These are phyloP conservation scores for Sebastes itinus DNA, from an alignment of 2,797 vertebrate genomes.

Conservation along the genomic window DNA sequence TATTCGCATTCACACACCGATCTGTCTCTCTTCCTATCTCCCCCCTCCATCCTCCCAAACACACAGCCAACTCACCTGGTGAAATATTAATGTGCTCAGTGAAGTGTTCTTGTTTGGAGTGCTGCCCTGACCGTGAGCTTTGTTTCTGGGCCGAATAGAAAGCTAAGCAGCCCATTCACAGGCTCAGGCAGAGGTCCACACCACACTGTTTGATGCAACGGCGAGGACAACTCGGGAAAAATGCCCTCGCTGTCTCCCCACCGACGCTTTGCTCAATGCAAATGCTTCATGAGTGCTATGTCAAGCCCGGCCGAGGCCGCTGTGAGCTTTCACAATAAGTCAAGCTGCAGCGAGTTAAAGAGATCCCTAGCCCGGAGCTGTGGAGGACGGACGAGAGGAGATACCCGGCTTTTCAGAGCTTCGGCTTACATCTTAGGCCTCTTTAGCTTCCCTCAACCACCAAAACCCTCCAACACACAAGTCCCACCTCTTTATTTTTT, in stretches of 20 bases:
- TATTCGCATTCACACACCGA: constrained; percentile 34
- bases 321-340: constrained; percentile 24
- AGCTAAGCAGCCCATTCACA: constrained; percentile 43
- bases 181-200: constrained; percentile 28
- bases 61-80: constrained; percentile 56
- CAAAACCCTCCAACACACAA: constrained; percentile 12
- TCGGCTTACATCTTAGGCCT: constrained; percentile 36
- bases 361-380: constrained; percentile 42
- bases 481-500: constrained; percentile 32
- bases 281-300: constrained; percentile 38
- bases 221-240: constrained; percentile 5
- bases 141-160: constrained; percentile 51
- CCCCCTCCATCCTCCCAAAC: neutral
- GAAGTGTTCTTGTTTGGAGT: constrained; percentile 68
- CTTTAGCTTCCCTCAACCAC: constrained; percentile 29
- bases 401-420: constrained; percentile 31
- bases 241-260: neutral
- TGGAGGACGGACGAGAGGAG: constrained; percentile 39
- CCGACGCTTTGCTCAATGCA: constrained; percentile 11
- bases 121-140: constrained; percentile 60
- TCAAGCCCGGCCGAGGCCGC: constrained; percentile 25
- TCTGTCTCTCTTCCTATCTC: constrained; percentile 22
- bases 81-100: constrained; percentile 73
- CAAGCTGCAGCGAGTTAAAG: constrained; percentile 39
- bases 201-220: neutral